phyloP scores from a whole-genome alignment of 2,113 vertebrate species.

The Rhinogobius similis region DNA sequence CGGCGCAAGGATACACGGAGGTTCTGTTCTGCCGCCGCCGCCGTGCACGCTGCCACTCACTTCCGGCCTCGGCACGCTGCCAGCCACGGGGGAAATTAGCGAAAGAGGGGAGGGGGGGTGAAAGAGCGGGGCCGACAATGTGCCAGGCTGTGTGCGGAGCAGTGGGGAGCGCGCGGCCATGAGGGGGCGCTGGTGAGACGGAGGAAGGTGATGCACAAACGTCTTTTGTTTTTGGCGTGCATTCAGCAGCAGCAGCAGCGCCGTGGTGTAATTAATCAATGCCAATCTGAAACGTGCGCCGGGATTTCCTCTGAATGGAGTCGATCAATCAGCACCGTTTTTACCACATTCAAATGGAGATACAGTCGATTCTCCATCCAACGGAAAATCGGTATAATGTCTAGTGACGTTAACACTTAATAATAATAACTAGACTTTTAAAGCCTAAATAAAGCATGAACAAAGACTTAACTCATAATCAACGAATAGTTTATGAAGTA shows the following conservation, averaged over 20 bases:
- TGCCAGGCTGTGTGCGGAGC: conserved; percentile 47
- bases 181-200: conserved; percentile 71
- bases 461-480: too few species aligned
- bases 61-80: conserved; percentile 62
- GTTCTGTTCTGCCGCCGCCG: not conserved
- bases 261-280: conserved; percentile 4
- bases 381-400: not conserved
- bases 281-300: conserved; percentile 4
- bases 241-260: not conserved
- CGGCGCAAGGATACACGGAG: conserved; percentile 67
- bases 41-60: conserved; percentile 14
- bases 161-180: conserved; percentile 45
- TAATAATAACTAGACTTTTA: not conserved
- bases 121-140: conserved; percentile 37
- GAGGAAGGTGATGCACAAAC: conserved; percentile 16
- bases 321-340: not conserved
- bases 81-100: conserved; percentile 60
- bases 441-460: not conserved
- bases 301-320: not conserved
- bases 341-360: not conserved
- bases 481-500: too few species aligned
- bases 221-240: conserved; percentile 10
- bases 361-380: not conserved
- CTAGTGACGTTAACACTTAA: not conserved
- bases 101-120: conserved; percentile 63